Evolutionary conservation across 2,113 vertebrate species (phyloP).

Genomic region (Brienomyrus brachyistius): DNA sequence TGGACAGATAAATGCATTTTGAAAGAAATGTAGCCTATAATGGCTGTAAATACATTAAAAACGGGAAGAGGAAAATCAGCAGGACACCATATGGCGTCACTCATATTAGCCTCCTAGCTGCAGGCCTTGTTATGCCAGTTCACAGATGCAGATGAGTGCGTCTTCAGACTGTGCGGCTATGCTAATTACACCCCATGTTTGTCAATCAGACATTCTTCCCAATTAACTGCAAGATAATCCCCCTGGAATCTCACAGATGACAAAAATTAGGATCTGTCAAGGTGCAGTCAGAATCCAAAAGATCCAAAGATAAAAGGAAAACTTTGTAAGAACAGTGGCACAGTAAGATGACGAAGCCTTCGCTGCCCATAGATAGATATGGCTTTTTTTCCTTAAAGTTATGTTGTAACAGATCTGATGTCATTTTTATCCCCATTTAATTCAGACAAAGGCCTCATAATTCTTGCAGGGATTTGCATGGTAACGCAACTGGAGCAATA

Average conservation of each 20-base stretch:
- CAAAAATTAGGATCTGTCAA: slow-evolving; percentile 20
- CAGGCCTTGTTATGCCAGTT: slow-evolving; percentile 80
- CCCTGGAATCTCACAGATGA: slow-evolving; percentile 64
- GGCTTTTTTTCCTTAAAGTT: no score
- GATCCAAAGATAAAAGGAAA: neutral
- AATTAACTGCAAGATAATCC: slow-evolving; percentile 79
- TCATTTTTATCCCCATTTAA: neutral
- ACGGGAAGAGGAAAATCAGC: slow-evolving; percentile 38
- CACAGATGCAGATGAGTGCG: slow-evolving; percentile 90
- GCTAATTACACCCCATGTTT: slow-evolving; percentile 84
- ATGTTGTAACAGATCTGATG: neutral
- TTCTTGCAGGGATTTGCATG: neutral
- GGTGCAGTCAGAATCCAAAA: neutral
- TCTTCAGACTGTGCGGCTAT: slow-evolving; percentile 57
- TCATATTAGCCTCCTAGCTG: slow-evolving; percentile 67
- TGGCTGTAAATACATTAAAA: neutral
- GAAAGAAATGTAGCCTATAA: neutral
- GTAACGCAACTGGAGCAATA: neutral
- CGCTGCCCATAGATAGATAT: no score
- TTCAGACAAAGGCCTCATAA: neutral
- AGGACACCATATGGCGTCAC: slow-evolving; percentile 82
- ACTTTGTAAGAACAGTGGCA: neutral
- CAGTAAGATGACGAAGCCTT: neutral
- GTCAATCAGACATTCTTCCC: slow-evolving; percentile 76
- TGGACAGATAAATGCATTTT: neutral